Percentiles rank a stretch among this genome's conserved stretches.
Conservation (phyloP, 2,888 invertebrate species). For the Rapana venosa region DNA sequence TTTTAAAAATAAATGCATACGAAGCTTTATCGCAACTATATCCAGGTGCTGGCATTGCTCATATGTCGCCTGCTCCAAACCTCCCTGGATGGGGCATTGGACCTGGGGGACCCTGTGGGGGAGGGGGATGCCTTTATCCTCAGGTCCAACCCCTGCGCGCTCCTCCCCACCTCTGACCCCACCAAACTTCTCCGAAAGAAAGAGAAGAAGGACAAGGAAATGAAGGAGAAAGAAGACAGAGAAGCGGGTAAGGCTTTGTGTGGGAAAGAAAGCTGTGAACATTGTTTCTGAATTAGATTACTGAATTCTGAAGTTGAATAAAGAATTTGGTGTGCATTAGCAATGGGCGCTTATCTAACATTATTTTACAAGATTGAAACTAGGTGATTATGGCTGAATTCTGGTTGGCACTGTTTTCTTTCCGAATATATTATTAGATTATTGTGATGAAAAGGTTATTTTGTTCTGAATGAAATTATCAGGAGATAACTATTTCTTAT, state of each 20-base stretch:
- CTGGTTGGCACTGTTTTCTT: no score
- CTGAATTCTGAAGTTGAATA: no score
- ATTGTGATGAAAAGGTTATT: no score
- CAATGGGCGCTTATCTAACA: no score
- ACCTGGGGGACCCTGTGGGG: slow-evolving; percentile 59
- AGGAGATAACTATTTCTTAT: no score
- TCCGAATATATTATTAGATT: no score
- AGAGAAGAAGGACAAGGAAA: neutral
- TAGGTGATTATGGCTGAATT: no score
- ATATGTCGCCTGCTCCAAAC: slow-evolving; percentile 65
- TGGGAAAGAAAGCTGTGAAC: neutral
- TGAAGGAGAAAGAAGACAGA: no score
- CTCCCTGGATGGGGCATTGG: slow-evolving; percentile 59
- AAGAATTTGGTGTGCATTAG: no score
- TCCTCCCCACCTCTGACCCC: slow-evolving; percentile 25
- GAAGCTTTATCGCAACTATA: neutral
- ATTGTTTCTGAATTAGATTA: no score
- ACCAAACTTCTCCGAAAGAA: slow-evolving; percentile 14
- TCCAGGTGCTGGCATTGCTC: slow-evolving; percentile 55
- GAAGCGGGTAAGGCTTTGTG: neutral
- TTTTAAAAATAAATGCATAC: neutral
- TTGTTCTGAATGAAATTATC: no score
- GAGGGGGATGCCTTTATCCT: slow-evolving; percentile 49
- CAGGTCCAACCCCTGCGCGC: slow-evolving; percentile 21
- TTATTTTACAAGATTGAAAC: no score